Percentiles rank a stretch among this genome's conserved stretches.
phyloP scores from a whole-genome alignment of 2,797 vertebrate genomes.

The Macrochelys suwanniensis region DNA sequence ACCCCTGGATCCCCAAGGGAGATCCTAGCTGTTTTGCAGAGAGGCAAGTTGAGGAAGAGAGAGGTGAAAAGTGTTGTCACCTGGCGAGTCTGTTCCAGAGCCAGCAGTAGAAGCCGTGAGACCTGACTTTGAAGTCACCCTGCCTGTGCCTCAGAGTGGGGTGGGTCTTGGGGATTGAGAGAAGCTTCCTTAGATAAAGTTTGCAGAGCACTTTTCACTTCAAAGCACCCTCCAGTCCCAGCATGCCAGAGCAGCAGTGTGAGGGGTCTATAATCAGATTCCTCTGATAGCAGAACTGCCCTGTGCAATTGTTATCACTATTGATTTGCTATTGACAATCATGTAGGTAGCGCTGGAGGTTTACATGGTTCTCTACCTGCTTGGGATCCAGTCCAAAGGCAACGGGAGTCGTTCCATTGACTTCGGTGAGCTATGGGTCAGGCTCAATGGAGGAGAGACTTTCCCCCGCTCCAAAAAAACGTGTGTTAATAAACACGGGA shows the following conservation, averaged over 20 bases:
- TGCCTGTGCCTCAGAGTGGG: no score
- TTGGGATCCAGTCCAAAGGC: neutral
- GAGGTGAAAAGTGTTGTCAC: neutral
- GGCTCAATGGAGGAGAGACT: neutral
- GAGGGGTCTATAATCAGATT: neutral
- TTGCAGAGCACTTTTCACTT: neutral
- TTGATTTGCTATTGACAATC: neutral
- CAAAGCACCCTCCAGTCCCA: neutral
- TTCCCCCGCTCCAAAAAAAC: neutral
- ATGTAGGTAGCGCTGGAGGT: neutral
- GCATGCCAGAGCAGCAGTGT: neutral
- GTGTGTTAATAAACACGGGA: neutral
- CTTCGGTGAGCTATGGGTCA: neutral
- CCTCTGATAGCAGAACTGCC: neutral
- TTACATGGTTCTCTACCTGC: neutral
- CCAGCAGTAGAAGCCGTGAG: neutral
- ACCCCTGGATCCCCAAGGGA: neutral
- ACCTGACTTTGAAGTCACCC: neutral
- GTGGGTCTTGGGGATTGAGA: no score
- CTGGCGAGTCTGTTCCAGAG: accelerated
- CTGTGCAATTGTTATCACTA: neutral
- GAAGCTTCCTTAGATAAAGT: neutral
- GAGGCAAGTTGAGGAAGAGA: neutral
- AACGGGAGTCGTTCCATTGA: accelerated
- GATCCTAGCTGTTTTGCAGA: neutral